phyloP scores from a whole-genome alignment of 1,140 invertebrate species.

The Rhagoletis pomonella region DNA sequence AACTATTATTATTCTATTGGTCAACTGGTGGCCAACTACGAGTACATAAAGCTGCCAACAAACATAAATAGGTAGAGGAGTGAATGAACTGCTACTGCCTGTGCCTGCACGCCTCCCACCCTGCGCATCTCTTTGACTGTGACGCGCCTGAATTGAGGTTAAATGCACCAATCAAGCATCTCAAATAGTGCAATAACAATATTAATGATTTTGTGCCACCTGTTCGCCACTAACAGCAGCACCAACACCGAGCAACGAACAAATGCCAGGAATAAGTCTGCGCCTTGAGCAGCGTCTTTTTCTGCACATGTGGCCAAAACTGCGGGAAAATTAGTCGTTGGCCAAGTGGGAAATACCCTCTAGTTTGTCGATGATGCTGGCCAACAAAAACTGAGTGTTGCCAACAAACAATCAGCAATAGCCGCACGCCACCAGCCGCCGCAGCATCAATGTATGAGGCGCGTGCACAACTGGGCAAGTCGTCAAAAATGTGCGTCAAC shows the following conservation, averaged over 20 bases:
- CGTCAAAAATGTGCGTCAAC: conserved; percentile 72
- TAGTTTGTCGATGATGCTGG: conserved; percentile 15
- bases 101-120: conserved; percentile 55
- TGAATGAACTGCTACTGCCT: conserved; percentile 57
- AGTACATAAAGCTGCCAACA: neutral
- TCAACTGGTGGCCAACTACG: neutral
- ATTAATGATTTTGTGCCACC: conserved; percentile 65
- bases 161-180: conserved; percentile 67
- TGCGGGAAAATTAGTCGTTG: neutral
- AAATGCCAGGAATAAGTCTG: neutral
- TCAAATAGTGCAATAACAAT: conserved; percentile 64
- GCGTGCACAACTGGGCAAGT: conserved; percentile 65
- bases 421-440: conserved; percentile 5
- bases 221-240: neutral
- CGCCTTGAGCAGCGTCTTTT: neutral
- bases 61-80: neutral
- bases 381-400: conserved; percentile 56
- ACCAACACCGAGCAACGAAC: too few relatives aligned
- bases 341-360: conserved; percentile 51
- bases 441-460: conserved; percentile 56
- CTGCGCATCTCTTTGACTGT: neutral
- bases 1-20: neutral
- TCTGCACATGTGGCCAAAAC: neutral
- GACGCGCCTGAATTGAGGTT: neutral
- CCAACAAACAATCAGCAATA: conserved; percentile 67